Percentiles rank a stretch among this genome's conserved stretches.
phyloP scores from a whole-genome alignment of 1,140 invertebrate species.

The Neuroterus valhalla region DNA sequence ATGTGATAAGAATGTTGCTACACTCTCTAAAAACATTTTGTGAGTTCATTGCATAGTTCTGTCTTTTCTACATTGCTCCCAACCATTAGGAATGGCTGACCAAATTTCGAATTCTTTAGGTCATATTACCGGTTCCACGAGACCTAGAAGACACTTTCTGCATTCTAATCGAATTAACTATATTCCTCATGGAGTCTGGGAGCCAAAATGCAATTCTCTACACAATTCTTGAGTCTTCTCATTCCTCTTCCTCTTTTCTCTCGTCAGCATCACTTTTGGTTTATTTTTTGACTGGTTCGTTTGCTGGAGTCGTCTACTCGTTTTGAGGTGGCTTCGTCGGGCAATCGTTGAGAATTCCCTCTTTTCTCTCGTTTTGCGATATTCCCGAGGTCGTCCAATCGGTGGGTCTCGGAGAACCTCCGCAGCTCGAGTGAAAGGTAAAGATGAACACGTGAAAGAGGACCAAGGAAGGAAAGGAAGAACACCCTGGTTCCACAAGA shows the following conservation, averaged over 20 bases:
- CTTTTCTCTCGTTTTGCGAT: slow-evolving; percentile 36
- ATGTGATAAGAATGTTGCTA: too few relatives aligned
- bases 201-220: too few relatives aligned
- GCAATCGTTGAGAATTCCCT: slow-evolving; percentile 53
- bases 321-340: slow-evolving; percentile 40
- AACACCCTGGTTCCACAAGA: slow-evolving; percentile 2
- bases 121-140: too few relatives aligned
- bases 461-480: slow-evolving; percentile 8
- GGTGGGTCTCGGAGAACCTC: slow-evolving; percentile 5
- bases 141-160: too few relatives aligned
- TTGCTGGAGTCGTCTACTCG: slow-evolving; percentile 43
- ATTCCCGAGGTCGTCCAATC: slow-evolving; percentile 41
- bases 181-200: too few relatives aligned
- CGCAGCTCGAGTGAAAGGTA: slow-evolving; percentile 24
- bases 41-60: too few relatives aligned
- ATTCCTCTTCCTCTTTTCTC: slow-evolving; percentile 36
- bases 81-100: too few relatives aligned
- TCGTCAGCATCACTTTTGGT: slow-evolving; percentile 47
- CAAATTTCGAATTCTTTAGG: too few relatives aligned
- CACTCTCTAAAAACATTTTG: too few relatives aligned
- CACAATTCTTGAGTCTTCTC: not conserved
- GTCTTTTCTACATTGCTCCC: too few relatives aligned
- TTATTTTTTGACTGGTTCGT: slow-evolving; percentile 49
- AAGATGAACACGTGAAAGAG: not conserved
- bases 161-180: too few relatives aligned